These are phyloP conservation scores for Triplophysa rosa DNA, from an alignment of 2,113 vertebrate species.

Conservation along the genomic window DNA sequence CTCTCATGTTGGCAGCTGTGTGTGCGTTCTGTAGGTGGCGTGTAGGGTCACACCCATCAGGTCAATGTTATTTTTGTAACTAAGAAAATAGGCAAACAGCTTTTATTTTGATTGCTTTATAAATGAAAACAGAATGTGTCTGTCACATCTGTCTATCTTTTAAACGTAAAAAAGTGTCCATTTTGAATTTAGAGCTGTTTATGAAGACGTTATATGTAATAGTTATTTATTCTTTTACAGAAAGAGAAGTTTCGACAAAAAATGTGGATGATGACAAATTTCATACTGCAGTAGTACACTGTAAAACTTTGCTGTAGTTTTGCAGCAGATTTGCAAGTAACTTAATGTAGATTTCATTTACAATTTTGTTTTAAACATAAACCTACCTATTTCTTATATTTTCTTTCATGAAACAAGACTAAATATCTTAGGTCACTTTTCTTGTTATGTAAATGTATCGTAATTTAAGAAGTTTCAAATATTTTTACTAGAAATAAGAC, in stretches of 20 bases:
- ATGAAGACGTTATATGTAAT: neutral
- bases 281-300: too few species aligned
- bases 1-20: conserved; percentile 58
- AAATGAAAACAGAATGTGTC: conserved; percentile 3
- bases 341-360: too few species aligned
- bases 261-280: neutral
- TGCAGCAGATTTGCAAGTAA: too few species aligned
- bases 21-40: neutral
- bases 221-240: neutral
- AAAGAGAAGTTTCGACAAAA: neutral
- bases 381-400: too few species aligned
- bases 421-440: too few species aligned
- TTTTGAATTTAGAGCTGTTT: neutral
- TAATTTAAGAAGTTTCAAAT: too few species aligned
- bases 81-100: too few species aligned
- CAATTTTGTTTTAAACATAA: too few species aligned
- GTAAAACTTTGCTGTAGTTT: too few species aligned
- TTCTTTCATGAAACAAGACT: too few species aligned
- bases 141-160: neutral
- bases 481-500: too few species aligned
- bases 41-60: neutral
- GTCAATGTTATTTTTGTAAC: neutral
- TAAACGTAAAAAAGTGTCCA: neutral
- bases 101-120: neutral
- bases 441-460: too few species aligned